phyloP scores from a whole-genome alignment of 2,888 invertebrate species.

The Papilio gigon region DNA sequence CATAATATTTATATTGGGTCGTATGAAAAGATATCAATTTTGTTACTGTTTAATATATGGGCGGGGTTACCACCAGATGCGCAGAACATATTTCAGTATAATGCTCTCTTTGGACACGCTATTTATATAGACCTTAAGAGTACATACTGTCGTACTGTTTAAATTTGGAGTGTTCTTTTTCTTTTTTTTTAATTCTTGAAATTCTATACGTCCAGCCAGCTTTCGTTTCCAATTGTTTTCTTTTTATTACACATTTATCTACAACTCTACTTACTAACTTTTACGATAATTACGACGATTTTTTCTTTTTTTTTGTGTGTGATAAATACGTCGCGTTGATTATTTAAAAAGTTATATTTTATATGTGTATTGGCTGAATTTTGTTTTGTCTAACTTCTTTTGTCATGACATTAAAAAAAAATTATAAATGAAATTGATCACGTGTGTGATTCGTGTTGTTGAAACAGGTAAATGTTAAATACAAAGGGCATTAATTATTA shows the following conservation, averaged over 20 bases:
- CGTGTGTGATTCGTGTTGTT: background rate
- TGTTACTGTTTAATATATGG: constrained; percentile 5
- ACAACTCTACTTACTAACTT: background rate
- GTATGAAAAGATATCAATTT: constrained; percentile 14
- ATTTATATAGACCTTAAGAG: background rate
- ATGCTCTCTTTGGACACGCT: too few relatives aligned
- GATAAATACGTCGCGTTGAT: too few relatives aligned
- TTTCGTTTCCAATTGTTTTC: background rate
- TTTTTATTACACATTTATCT: background rate
- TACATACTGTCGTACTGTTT: background rate
- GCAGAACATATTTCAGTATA: constrained; percentile 2
- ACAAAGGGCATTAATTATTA: constrained; percentile 2
- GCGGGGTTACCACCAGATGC: constrained; percentile 3
- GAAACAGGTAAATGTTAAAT: constrained; percentile 1
- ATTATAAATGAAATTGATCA: background rate
- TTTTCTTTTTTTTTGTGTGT: too few relatives aligned
- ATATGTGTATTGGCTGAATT: too few relatives aligned
- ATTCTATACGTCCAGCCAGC: too few relatives aligned
- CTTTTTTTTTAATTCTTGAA: too few relatives aligned
- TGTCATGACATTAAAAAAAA: background rate
- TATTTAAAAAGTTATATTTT: too few relatives aligned
- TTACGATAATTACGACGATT: too few relatives aligned
- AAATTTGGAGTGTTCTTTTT: background rate
- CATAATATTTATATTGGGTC: constrained; percentile 27
- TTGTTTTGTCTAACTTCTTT: too few relatives aligned